phyloP scores from a whole-genome alignment of 2,113 vertebrate genomes.

The Pseudorectes ferrugineus region DNA sequence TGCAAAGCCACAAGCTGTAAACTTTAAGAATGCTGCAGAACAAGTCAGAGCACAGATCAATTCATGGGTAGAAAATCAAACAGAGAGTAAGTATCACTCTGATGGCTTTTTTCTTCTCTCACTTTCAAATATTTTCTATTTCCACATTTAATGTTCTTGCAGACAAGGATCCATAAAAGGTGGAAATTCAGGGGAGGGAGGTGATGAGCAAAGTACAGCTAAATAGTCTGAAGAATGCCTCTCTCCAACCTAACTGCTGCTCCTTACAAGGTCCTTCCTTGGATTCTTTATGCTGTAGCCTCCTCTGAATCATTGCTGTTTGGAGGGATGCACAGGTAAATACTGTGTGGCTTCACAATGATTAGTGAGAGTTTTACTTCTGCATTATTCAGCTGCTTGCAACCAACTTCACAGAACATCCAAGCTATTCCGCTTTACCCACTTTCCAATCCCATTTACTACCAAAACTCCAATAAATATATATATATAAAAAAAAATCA shows the following conservation, averaged over 20 bases:
- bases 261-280: background rate
- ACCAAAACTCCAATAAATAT: background rate
- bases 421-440: background rate
- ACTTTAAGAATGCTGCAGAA: slow-evolving; percentile 59
- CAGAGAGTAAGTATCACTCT: slow-evolving; percentile 56
- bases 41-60: slow-evolving; percentile 64
- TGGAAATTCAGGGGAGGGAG: background rate
- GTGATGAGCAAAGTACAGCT: background rate
- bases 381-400: background rate
- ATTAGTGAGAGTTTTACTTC: background rate
- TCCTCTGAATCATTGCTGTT: background rate
- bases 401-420: background rate
- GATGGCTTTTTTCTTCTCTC: background rate
- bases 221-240: background rate
- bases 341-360: background rate
- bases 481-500: no score
- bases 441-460: background rate
- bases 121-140: background rate
- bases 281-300: background rate
- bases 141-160: background rate
- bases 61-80: slow-evolving; percentile 68
- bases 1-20: slow-evolving; percentile 59
- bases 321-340: background rate
- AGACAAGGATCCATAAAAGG: background rate
- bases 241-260: background rate